A percentile compares a stretch with the other conserved stretches of the same genome.
These are phyloP conservation scores for Protaetia brevitarsis DNA, from an alignment of 1,140 invertebrate species.

Conservation along the genomic window DNA sequence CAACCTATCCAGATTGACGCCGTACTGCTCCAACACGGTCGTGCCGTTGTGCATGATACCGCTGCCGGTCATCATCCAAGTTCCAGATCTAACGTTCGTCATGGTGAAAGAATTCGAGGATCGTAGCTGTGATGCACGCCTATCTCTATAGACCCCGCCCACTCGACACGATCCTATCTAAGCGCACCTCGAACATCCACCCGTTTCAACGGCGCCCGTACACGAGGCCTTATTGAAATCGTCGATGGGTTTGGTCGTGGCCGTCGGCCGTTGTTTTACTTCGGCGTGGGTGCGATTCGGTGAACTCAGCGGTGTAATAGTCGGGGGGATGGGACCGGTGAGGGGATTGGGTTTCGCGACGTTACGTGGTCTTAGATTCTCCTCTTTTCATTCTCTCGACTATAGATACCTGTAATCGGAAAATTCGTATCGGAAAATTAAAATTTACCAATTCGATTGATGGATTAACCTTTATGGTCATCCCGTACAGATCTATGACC, in stretches of 20 bases:
- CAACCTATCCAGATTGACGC: constrained; percentile 83
- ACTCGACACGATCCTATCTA: constrained; percentile 85
- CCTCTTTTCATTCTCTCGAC: constrained; percentile 76
- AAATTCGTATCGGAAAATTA: too few relatives aligned
- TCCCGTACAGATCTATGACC: constrained; percentile 93
- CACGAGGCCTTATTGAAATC: constrained; percentile 98
- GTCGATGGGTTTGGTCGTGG: constrained; percentile 90
- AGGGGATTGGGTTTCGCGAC: constrained; percentile 49
- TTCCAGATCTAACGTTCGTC: constrained; percentile 93
- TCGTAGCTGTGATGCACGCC: constrained; percentile 86
- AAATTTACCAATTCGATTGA: too few relatives aligned
- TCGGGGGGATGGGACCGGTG: constrained; percentile 43
- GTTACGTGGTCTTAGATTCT: constrained; percentile 70
- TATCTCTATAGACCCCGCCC: constrained; percentile 95
- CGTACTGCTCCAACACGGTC: constrained; percentile 89
- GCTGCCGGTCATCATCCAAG: constrained; percentile 97
- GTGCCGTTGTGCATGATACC: constrained; percentile 94
- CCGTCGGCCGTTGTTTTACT: constrained; percentile 87
- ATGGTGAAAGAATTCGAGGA: constrained; percentile 91
- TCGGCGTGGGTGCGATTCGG: constrained; percentile 86
- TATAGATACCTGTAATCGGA: constrained; percentile 75
- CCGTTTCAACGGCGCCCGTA: constrained; percentile 78
- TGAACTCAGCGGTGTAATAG: constrained; percentile 72
- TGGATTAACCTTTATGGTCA: constrained; percentile 85
- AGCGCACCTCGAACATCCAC: constrained; percentile 88